Evolutionary conservation across 2,888 invertebrate species (phyloP).

Genomic region (Caenorhabditis sp.): DNA sequence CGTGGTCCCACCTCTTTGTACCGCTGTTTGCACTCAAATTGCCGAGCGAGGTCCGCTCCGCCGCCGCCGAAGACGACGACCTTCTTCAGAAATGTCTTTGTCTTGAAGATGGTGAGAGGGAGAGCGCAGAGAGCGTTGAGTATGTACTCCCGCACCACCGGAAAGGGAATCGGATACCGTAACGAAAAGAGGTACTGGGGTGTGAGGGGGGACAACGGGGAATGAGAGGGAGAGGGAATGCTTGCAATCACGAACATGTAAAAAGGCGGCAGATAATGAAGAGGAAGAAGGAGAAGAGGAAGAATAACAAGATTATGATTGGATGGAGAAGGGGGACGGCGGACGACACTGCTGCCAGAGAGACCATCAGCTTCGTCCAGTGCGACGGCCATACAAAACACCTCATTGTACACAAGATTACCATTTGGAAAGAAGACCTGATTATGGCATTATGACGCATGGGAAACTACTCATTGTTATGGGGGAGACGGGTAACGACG

Average conservation of each 20-base stretch:
- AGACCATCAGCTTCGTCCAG: not conserved
- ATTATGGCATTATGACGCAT: slow-evolving; percentile 51
- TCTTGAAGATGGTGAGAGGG: slow-evolving; percentile 45
- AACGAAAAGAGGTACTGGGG: slow-evolving; percentile 16
- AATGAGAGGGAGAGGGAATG: slow-evolving; percentile 4
- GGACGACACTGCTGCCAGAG: slow-evolving; percentile 15
- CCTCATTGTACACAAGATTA: slow-evolving; percentile 58
- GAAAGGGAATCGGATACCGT: slow-evolving; percentile 55
- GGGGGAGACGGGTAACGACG: slow-evolving; percentile 13
- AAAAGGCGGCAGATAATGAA: slow-evolving; percentile 52
- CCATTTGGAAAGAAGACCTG: slow-evolving; percentile 44
- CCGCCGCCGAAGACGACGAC: slow-evolving; percentile 40
- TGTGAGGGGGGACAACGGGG: not conserved
- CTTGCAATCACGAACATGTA: slow-evolving; percentile 25
- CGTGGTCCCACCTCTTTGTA: slow-evolving; percentile 33
- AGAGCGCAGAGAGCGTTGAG: slow-evolving; percentile 40
- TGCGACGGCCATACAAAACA: slow-evolving; percentile 44
- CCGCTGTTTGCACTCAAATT: slow-evolving; percentile 60
- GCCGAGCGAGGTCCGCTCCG: too few relatives aligned
- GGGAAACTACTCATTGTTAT: slow-evolving; percentile 47
- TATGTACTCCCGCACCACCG: slow-evolving; percentile 40
- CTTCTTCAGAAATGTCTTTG: slow-evolving; percentile 44
- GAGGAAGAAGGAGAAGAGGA: slow-evolving; percentile 19
- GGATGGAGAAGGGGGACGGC: too few relatives aligned
- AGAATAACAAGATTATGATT: slow-evolving; percentile 50